Base-by-base conservation (phyloP, 2,888 invertebrate species). In the Erannis defoliaria region DNA sequence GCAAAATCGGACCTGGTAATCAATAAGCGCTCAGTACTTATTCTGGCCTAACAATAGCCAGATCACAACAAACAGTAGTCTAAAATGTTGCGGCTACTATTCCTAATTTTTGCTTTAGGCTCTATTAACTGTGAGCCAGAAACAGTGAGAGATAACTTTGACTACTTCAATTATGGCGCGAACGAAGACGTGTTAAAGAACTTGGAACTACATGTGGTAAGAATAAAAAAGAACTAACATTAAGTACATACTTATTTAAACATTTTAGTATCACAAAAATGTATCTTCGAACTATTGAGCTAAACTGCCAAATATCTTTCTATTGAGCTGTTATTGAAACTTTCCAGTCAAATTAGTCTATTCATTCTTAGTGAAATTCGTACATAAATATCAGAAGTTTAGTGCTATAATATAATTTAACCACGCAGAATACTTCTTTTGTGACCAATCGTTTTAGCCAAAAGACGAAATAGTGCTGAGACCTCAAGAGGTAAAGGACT, bases 401-500 rank as follows among this genome's bases (percentile, higher is more conserved):
- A n/a, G n/a, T n/a, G n/a, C n/a, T n/a, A n/a, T n/a, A n/a, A n/a
- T n/a, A n/a, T n/a, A n/a, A 16, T 45, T 16, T 14, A 19, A 45
- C 6, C 6, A 45, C 3, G 4, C 10, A 8, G 5, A 29, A 16
- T n/a, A n/a, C n/a, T n/a, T n/a, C n/a, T n/a, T n/a, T n/a, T n/a
- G n/a, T n/a, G n/a, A n/a, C n/a, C n/a, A n/a, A 55, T 37, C 5
- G 42, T 62, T 83, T 61, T 74, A 93, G 93, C 88, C 90, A 2
- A 91, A 91, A 77, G 93, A 90, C 67, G 92, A 91, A 71, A 85
- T 91, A 64, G 91, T 94, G 3, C 83, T 94, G 43, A 93, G 95
- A 75, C 96, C 96, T 1, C 94, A 94, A 76, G 94, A 95, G 71
- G 94, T 96, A 2, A 94, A 94, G 76, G 93, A 94, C 70, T 95